phyloP scores from a whole-genome alignment of 2,113 vertebrate genomes.

The Dicaeum eximium region DNA sequence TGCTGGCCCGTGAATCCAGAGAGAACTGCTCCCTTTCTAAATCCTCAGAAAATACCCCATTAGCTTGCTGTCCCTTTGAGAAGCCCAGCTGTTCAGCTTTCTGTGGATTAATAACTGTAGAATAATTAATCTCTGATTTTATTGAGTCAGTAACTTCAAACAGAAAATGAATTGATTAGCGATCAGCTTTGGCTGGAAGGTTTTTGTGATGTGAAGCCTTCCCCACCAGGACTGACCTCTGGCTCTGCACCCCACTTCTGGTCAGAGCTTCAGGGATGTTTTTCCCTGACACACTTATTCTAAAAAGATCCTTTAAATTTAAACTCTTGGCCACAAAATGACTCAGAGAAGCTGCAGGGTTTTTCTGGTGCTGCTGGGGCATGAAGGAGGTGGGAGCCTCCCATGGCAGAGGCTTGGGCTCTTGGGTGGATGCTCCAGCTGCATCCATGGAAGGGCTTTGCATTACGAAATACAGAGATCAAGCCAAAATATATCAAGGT shows the following conservation, averaged over 20 bases:
- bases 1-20: neutral
- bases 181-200: neutral
- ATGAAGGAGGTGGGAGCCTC: neutral
- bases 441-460: neutral
- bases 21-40: neutral
- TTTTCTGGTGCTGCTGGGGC: neutral
- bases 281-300: neutral
- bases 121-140: constrained; percentile 10
- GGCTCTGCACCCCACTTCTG: neutral
- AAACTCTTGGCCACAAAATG: neutral
- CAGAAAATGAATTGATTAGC: neutral
- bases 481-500: neutral
- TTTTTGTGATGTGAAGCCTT: neutral
- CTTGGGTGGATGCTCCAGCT: accelerated
- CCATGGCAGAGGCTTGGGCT: accelerated
- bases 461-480: neutral
- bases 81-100: neutral
- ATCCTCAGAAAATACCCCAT: neutral
- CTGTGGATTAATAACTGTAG: neutral
- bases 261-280: neutral
- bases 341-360: neutral
- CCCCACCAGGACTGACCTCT: neutral
- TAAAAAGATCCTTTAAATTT: neutral
- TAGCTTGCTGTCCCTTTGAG: neutral
- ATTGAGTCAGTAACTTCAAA: neutral